Percentiles rank a stretch among this genome's conserved stretches.
phyloP scores from a whole-genome alignment of 2,797 vertebrate genomes.

The Tokudaia muenninki region DNA sequence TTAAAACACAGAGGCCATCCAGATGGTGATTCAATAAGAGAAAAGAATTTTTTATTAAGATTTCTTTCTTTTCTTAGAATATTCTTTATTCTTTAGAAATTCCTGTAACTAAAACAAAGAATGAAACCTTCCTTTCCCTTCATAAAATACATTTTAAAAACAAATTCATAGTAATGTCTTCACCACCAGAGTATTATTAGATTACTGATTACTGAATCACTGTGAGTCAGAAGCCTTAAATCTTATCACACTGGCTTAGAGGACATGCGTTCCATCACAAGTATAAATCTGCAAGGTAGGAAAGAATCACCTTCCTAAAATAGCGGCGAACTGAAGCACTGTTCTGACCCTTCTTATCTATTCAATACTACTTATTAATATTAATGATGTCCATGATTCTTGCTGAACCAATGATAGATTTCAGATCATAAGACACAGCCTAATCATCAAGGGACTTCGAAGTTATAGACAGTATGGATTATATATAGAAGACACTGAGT shows the following conservation, averaged over 20 bases:
- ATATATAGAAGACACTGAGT: background rate
- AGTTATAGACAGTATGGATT: background rate
- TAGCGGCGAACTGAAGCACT: constrained; percentile 18
- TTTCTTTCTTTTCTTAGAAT: constrained; percentile 45
- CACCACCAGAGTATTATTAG: constrained; percentile 48
- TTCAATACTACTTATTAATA: background rate
- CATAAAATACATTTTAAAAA: constrained; percentile 51
- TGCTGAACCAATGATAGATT: background rate
- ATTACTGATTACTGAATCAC: constrained; percentile 66
- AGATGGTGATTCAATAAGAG: background rate
- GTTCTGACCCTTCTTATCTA: background rate
- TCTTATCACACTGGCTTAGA: constrained; percentile 47
- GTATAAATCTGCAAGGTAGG: background rate
- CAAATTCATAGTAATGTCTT: constrained; percentile 42
- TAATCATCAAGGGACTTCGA: background rate
- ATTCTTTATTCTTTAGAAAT: background rate
- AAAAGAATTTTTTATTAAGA: constrained; percentile 42
- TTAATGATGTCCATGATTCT: background rate
- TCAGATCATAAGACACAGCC: background rate
- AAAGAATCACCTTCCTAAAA: background rate
- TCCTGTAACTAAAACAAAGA: background rate
- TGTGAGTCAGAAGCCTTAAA: constrained; percentile 64
- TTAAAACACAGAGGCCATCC: background rate
- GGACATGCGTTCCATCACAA: background rate
- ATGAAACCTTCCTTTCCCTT: constrained; percentile 24